Evolutionary conservation across 2,797 vertebrate species (phyloP), one percentile per base, ranked within the genome.

Genomic region (Apogon talboti): DNA sequence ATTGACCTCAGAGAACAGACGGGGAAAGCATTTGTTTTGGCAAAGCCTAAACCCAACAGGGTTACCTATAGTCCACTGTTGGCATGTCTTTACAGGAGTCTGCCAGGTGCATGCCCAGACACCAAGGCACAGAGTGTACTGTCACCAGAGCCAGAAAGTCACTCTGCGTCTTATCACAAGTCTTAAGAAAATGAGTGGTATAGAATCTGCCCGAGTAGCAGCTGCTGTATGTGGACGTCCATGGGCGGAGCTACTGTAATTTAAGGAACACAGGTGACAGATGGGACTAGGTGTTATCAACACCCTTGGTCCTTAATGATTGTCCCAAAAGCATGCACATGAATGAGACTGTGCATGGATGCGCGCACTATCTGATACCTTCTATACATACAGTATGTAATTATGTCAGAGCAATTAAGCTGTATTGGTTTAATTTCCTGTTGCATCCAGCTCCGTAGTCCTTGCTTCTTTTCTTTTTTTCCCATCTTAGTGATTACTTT

Each of bases 191-290:
- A 91, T 79, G 48, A 79, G 63, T 41, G 45, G 43, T 74, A 74
- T 71, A 61, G 74, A 81, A 74, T 55, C 60, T 69, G 78, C 59
- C 72, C 16, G 12, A 11, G 45, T 69, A 72, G 76, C 89, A 89
- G 85, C 82, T 87, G 86, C 40, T 55, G 65, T 61, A 62, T 71
- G 76, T 76, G 65, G 44, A 72, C 46, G 76, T 65, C 42, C 43
- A 24, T 38, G 76, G 81, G 73, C 42, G 64, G 78, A 58, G 68
- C 16, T 28, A 28, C 49, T 74, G 90, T 92, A 88, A 92, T 83
- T 76, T 64, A 88, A 92, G 80, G 54, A 78, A 83, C 69, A 56
- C 72, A 66, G 71, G 18, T 42, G 74, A 83, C 92, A 92, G 91
- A 90, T 81, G 89, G 87, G 64, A 79, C 21, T 14, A 59, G 78